These are phyloP conservation scores for Cyclopterus lumpus DNA, from an alignment of 2,797 vertebrate species.

Conservation along the genomic window DNA sequence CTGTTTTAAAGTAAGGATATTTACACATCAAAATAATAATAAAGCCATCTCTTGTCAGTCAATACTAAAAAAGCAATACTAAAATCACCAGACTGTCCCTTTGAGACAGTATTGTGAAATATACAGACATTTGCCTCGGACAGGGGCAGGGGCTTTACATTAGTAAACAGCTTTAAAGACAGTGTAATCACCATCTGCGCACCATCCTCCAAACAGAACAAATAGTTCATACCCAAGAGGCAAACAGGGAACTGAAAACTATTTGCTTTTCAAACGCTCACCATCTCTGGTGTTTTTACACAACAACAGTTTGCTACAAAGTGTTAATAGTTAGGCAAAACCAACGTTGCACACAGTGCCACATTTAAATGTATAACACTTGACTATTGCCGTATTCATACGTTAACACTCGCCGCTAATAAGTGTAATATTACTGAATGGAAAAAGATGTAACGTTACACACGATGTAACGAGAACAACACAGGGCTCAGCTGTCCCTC, in stretches of 20 bases:
- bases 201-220: not conserved
- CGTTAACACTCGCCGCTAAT: not conserved
- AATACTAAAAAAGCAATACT: too few species aligned
- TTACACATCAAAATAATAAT: too few species aligned
- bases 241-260: not conserved
- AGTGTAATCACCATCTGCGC: not conserved
- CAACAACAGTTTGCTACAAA: not conserved
- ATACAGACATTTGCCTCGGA: not conserved
- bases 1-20: not conserved
- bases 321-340: not conserved
- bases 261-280: not conserved
- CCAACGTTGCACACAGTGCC: not conserved
- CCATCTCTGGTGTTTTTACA: not conserved
- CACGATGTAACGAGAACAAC: not conserved
- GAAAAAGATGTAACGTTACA: not conserved
- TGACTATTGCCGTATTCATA: not conserved
- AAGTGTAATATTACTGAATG: not conserved
- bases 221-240: not conserved
- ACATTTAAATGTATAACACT: not conserved
- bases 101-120: not conserved
- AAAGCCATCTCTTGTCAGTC: too few species aligned
- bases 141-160: not conserved
- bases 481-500: not conserved
- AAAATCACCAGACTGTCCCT: too few species aligned
- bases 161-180: not conserved